These are phyloP conservation scores for Sesia apiformis DNA, from an alignment of 2,888 invertebrate genomes.

Conservation along the genomic window DNA sequence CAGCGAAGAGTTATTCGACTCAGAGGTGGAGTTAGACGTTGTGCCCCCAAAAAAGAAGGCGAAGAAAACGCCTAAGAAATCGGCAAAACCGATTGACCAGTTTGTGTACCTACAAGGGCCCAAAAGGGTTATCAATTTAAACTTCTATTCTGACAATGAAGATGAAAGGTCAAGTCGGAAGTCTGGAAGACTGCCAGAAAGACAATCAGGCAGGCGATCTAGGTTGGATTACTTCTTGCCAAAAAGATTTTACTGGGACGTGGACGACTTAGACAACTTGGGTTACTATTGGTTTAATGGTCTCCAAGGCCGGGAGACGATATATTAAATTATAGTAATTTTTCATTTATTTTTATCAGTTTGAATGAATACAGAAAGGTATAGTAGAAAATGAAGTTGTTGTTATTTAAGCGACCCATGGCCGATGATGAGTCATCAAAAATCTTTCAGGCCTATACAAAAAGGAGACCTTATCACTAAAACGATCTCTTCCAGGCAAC, in stretches of 20 bases:
- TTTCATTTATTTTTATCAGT: neutral
- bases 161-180: neutral
- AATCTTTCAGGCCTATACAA: too few species aligned
- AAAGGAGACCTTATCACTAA: too few species aligned
- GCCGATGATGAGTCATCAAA: neutral
- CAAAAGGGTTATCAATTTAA: slow-evolving; percentile 4
- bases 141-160: slow-evolving; percentile 1
- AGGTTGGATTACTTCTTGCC: slow-evolving; percentile 37
- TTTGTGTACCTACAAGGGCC: slow-evolving; percentile 17
- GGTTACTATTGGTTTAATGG: slow-evolving; percentile 45
- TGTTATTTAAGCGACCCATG: neutral
- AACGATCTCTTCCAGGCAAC: too few species aligned
- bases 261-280: slow-evolving; percentile 26
- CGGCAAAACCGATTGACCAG: neutral
- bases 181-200: too few species aligned
- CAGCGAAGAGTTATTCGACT: neutral
- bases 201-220: slow-evolving; percentile 11
- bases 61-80: neutral
- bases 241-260: slow-evolving; percentile 38
- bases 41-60: too few species aligned
- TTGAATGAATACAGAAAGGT: neutral
- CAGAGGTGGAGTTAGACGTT: neutral
- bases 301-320: slow-evolving; percentile 22
- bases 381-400: neutral
- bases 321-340: slow-evolving; percentile 11